Evolutionary conservation across 1,140 invertebrate species (phyloP).

Genomic region (Drosophila yakuba): DNA sequence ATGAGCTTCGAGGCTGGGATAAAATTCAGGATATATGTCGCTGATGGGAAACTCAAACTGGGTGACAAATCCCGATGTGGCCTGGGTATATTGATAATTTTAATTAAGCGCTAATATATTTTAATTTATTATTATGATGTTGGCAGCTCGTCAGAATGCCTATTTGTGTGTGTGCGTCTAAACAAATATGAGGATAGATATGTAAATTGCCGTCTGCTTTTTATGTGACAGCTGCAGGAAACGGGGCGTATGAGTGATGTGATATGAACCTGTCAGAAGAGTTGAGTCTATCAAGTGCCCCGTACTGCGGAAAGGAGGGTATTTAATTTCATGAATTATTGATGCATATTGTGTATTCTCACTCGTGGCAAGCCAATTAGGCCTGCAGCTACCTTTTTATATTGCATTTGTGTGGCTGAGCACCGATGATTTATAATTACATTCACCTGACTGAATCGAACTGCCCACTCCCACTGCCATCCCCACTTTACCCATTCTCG

Average conservation of each 20-base stretch:
- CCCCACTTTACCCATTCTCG: not conserved
- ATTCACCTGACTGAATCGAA: slow-evolving; percentile 37
- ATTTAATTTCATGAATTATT: slow-evolving; percentile 82
- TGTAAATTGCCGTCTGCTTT: slow-evolving; percentile 29
- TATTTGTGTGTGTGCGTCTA: slow-evolving; percentile 21
- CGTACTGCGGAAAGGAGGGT: slow-evolving; percentile 35
- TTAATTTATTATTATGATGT: slow-evolving; percentile 80
- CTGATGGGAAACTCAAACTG: slow-evolving; percentile 29
- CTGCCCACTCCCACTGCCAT: not conserved
- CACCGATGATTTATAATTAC: slow-evolving; percentile 63
- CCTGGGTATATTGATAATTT: slow-evolving; percentile 68
- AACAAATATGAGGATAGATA: not conserved
- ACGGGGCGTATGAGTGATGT: slow-evolving; percentile 59
- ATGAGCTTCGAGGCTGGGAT: not conserved
- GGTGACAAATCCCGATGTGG: slow-evolving; percentile 40
- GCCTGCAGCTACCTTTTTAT: slow-evolving; percentile 57
- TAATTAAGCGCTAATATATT: slow-evolving; percentile 84
- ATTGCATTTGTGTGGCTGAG: slow-evolving; percentile 49
- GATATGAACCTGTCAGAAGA: slow-evolving; percentile 51
- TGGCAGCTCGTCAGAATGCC: slow-evolving; percentile 31
- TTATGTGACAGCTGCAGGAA: slow-evolving; percentile 44
- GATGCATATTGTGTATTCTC: slow-evolving; percentile 58
- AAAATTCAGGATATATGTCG: not conserved
- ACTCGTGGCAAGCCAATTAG: slow-evolving; percentile 55
- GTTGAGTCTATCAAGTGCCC: slow-evolving; percentile 48